phyloP scores from a whole-genome alignment of 1,140 invertebrate genomes.

The Micrasema minimum region DNA sequence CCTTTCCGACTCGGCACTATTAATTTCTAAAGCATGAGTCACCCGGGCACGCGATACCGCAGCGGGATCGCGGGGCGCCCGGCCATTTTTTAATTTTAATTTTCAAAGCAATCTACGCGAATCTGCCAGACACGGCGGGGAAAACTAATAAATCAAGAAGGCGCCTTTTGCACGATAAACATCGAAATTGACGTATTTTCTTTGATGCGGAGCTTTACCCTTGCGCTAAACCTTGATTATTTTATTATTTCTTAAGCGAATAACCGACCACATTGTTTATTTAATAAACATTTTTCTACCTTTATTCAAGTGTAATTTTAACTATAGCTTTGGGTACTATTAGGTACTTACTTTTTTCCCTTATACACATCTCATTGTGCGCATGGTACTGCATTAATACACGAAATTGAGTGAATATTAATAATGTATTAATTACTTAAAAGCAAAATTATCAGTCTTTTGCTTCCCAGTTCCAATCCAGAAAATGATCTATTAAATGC shows the following conservation, averaged over 20 bases:
- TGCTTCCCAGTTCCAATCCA: too few relatives aligned
- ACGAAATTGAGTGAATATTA: too few relatives aligned
- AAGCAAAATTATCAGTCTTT: too few relatives aligned
- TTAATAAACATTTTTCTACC: not conserved
- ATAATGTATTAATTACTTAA: too few relatives aligned
- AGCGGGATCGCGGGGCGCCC: constrained; percentile 16
- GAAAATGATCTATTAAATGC: too few relatives aligned
- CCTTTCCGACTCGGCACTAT: constrained; percentile 16
- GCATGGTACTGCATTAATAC: too few relatives aligned
- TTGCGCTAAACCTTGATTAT: not conserved
- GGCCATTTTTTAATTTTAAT: constrained; percentile 40
- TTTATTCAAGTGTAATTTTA: not conserved
- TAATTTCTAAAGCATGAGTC: constrained; percentile 31
- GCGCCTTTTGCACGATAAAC: constrained; percentile 11
- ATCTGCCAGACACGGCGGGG: not conserved
- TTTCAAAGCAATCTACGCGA: constrained; percentile 10
- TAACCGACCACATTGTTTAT: not conserved
- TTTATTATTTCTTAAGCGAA: not conserved
- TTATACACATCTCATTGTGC: too few relatives aligned
- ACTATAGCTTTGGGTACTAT: not conserved
- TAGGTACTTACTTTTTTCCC: not conserved
- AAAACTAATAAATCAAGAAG: constrained; percentile 9
- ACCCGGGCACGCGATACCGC: constrained; percentile 25
- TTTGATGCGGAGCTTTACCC: not conserved
- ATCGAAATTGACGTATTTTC: constrained; percentile 18